phyloP scores from a whole-genome alignment of 2,888 invertebrate genomes.

The Heliconius charithonia region DNA sequence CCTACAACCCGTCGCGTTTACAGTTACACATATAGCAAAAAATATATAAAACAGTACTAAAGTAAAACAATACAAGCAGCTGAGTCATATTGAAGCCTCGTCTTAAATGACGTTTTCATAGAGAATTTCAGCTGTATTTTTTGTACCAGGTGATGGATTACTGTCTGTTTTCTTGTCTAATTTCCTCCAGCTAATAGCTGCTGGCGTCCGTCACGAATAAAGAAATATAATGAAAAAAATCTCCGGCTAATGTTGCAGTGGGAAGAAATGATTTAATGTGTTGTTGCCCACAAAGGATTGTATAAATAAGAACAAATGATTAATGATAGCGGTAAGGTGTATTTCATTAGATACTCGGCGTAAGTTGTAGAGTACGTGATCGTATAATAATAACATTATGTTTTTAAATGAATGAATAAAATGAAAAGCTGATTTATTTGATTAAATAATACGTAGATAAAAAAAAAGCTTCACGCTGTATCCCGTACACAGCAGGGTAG shows the following conservation, averaged over 20 bases:
- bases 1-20: neutral
- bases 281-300: constrained; percentile 26
- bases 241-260: constrained; percentile 31
- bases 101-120: constrained; percentile 67
- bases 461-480: too few relatives aligned
- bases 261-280: constrained; percentile 30
- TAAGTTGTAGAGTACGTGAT: neutral
- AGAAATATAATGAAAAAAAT: constrained; percentile 32
- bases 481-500: too few relatives aligned
- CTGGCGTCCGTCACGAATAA: constrained; percentile 50
- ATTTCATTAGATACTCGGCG: constrained; percentile 1
- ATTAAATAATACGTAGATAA: too few relatives aligned
- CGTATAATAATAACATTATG: neutral
- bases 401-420: neutral
- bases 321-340: constrained; percentile 19
- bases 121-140: constrained; percentile 79
- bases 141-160: constrained; percentile 79
- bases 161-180: constrained; percentile 80
- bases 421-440: too few relatives aligned
- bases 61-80: constrained; percentile 13
- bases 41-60: neutral
- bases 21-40: neutral
- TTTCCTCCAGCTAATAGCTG: constrained; percentile 81
- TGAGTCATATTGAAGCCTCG: constrained; percentile 55
- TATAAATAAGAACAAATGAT: constrained; percentile 26